A percentile compares a stretch with the other conserved stretches of the same genome.
Conservation (phyloP, 2,113 vertebrate species). For the Corythornis madagascariensis region DNA sequence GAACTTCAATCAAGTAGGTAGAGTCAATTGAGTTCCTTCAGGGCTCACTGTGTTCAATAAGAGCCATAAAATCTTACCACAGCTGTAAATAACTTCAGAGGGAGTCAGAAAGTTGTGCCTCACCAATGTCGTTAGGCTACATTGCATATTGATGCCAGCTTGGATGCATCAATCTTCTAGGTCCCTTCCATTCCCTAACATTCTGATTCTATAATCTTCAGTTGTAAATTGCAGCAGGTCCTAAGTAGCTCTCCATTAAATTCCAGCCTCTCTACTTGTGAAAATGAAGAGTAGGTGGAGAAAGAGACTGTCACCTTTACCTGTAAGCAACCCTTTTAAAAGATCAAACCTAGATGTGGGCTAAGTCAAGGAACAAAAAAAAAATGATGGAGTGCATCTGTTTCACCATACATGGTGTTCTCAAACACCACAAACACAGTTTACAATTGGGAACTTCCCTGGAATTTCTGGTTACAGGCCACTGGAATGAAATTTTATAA, state of each 20-base stretch:
- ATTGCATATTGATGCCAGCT: background rate
- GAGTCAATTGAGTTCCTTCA: background rate
- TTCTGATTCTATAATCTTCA: background rate
- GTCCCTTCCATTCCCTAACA: too few species aligned
- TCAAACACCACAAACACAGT: background rate
- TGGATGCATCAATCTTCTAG: background rate
- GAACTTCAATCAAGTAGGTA: background rate
- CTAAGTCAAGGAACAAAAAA: background rate
- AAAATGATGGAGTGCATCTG: background rate
- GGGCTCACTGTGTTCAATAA: background rate
- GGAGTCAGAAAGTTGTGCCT: background rate
- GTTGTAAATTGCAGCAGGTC: background rate
- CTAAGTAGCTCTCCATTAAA: background rate
- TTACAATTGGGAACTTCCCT: background rate
- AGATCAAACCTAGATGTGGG: accelerated
- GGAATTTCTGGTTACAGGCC: slow-evolving; percentile 15
- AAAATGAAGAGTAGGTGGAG: background rate
- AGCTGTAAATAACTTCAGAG: background rate
- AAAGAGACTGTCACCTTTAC: background rate
- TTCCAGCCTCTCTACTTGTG: background rate
- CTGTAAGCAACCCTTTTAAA: background rate
- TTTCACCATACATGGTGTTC: accelerated
- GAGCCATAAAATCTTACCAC: background rate
- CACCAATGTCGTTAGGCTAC: background rate
- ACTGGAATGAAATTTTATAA: slow-evolving; percentile 6